Evolutionary conservation across 2,113 vertebrate species (phyloP).

Genomic region (Marmota flaviventris): DNA sequence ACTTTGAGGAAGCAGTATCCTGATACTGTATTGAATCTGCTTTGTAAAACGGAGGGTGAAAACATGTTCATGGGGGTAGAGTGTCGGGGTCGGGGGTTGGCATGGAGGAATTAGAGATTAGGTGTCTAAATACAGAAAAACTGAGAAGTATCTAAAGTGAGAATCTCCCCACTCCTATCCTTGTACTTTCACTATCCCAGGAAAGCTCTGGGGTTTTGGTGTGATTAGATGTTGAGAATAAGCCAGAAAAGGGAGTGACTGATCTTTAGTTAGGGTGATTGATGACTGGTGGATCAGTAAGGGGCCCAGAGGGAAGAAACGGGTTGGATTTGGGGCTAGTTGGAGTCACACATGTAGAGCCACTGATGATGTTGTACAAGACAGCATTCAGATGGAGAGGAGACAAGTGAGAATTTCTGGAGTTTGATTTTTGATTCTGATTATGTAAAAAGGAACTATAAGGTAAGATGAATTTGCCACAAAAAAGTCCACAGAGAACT

Average conservation of each 20-base stretch:
- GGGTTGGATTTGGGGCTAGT: not conserved
- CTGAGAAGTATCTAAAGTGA: not conserved
- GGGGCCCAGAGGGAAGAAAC: not conserved
- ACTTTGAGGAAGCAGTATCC: conserved; percentile 2
- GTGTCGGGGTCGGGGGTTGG: not conserved
- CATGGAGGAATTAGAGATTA: not conserved
- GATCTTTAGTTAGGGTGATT: not conserved
- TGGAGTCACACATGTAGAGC: not conserved
- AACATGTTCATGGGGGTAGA: not conserved
- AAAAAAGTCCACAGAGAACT: not conserved
- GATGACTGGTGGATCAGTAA: not conserved
- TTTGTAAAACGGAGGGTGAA: not conserved
- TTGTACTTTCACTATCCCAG: not conserved
- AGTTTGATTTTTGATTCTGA: not conserved
- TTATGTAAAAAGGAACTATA: not conserved
- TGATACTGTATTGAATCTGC: not conserved
- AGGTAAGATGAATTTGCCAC: not conserved
- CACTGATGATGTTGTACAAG: not conserved
- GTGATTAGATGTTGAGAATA: not conserved
- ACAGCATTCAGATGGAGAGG: not conserved
- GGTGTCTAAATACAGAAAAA: not conserved
- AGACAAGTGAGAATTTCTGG: not conserved
- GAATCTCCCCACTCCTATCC: not conserved
- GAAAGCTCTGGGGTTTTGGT: not conserved
- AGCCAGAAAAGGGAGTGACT: not conserved